A percentile compares a stretch with the other conserved stretches of the same genome.
These are phyloP conservation scores for Aphrocallistes beatrix DNA, from an alignment of 37 sponge, comb jelly and placozoan species.

Conservation along the genomic window DNA sequence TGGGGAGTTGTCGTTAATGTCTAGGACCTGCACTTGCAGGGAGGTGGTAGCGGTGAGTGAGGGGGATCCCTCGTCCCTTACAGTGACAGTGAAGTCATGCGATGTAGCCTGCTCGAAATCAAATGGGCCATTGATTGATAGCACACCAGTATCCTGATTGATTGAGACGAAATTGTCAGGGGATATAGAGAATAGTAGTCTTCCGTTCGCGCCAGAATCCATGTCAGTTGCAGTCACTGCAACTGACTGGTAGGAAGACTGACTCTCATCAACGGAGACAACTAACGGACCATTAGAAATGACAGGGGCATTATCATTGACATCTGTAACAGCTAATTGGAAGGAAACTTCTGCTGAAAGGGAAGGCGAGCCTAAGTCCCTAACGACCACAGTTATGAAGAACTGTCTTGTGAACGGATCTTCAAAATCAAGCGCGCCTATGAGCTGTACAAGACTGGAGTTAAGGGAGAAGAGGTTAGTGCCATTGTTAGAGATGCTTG, in stretches of 20 bases:
- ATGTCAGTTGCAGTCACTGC: conserved; percentile 40
- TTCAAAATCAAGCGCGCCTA: background rate
- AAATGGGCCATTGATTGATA: conserved; percentile 20
- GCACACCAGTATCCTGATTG: conserved; percentile 30
- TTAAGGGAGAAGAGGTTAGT: background rate
- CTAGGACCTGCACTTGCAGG: conserved; percentile 23
- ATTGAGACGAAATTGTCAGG: background rate
- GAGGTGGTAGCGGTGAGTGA: conserved; percentile 12
- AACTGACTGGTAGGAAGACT: background rate
- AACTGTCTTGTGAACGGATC: background rate
- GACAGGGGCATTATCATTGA: conserved; percentile 58
- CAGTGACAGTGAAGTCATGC: conserved; percentile 20
- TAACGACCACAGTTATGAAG: background rate
- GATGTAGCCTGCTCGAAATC: conserved; percentile 42
- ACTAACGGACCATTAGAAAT: conserved; percentile 17
- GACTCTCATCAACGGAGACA: conserved; percentile 40
- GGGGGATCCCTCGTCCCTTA: conserved; percentile 16
- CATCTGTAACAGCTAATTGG: conserved; percentile 31
- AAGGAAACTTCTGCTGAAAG: background rate
- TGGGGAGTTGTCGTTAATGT: conserved; percentile 58
- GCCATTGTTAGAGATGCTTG: background rate
- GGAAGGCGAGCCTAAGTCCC: background rate
- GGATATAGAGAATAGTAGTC: conserved; percentile 22
- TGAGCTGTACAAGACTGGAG: background rate
- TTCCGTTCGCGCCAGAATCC: conserved; percentile 44